phyloP scores from a whole-genome alignment of 2,888 invertebrate species.

The Nineta flava region DNA sequence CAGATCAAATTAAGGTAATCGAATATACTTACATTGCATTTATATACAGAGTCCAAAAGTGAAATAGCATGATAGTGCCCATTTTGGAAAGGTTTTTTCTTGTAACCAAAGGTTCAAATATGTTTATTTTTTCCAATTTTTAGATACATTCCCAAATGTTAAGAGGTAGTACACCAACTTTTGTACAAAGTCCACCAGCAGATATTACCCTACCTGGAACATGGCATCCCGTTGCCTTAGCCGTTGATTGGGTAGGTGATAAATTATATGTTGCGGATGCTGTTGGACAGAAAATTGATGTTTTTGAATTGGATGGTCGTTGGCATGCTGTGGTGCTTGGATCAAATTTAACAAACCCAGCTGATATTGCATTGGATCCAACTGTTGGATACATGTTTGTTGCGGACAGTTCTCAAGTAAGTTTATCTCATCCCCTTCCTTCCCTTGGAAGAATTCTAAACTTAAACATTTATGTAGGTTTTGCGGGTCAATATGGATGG shows the following conservation, averaged over 20 bases:
- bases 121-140: neutral
- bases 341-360: slow-evolving; percentile 78
- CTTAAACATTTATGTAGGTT: slow-evolving; percentile 26
- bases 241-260: slow-evolving; percentile 94
- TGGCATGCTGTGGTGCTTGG: slow-evolving; percentile 84
- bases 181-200: slow-evolving; percentile 29
- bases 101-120: too few relatives aligned
- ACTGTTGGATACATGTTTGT: slow-evolving; percentile 76
- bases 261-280: slow-evolving; percentile 91
- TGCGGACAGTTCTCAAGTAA: slow-evolving; percentile 65
- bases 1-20: too few relatives aligned
- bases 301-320: slow-evolving; percentile 74
- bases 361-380: slow-evolving; percentile 87
- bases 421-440: neutral
- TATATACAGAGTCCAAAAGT: too few relatives aligned
- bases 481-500: slow-evolving; percentile 92
- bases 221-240: slow-evolving; percentile 80
- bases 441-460: neutral
- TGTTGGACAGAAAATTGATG: slow-evolving; percentile 84
- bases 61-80: too few relatives aligned
- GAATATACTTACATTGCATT: too few relatives aligned
- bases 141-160: slow-evolving; percentile 46
- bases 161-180: slow-evolving; percentile 27
- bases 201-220: slow-evolving; percentile 67
- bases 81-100: too few relatives aligned